phyloP scores from a whole-genome alignment of 2,888 invertebrate species.

The Drosophila falleni region DNA sequence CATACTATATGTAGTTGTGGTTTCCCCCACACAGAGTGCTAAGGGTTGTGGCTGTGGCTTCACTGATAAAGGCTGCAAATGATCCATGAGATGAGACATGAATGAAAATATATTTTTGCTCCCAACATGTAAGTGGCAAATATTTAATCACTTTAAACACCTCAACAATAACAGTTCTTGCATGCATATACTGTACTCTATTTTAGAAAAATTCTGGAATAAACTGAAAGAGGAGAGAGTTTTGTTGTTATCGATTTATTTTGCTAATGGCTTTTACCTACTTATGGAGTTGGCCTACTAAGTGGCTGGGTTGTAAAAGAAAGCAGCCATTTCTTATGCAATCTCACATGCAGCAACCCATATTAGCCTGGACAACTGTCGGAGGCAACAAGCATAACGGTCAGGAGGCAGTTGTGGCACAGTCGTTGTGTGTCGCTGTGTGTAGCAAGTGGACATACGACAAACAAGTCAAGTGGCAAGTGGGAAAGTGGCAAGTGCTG shows the following conservation, averaged over 20 bases:
- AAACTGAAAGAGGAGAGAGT: not conserved
- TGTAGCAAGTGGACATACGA: slow-evolving; percentile 35
- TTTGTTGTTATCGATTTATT: slow-evolving; percentile 8
- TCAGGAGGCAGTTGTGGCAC: slow-evolving; percentile 26
- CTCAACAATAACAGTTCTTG: not conserved
- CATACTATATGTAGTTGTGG: slow-evolving; percentile 34
- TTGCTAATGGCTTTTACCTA: slow-evolving; percentile 7
- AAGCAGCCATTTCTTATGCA: slow-evolving; percentile 32
- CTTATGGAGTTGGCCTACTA: slow-evolving; percentile 8
- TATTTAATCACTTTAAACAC: not conserved
- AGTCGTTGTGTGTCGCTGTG: slow-evolving; percentile 6
- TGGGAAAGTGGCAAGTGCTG: slow-evolving; percentile 65
- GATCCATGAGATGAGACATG: slow-evolving; percentile 18
- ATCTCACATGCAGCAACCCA: slow-evolving; percentile 28
- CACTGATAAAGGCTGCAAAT: slow-evolving; percentile 12
- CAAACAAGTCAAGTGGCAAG: slow-evolving; percentile 68
- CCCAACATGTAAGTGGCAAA: not conserved
- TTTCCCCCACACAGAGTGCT: slow-evolving; percentile 21
- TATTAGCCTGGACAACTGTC: slow-evolving; percentile 62
- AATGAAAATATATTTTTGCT: not conserved
- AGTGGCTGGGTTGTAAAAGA: slow-evolving; percentile 16
- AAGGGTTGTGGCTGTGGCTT: not conserved
- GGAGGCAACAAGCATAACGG: slow-evolving; percentile 61
- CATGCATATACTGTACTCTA: not conserved
- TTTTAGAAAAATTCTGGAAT: not conserved